Evolutionary conservation across 2,797 vertebrate genomes (phyloP).

Genomic region (Florisuga fusca): DNA sequence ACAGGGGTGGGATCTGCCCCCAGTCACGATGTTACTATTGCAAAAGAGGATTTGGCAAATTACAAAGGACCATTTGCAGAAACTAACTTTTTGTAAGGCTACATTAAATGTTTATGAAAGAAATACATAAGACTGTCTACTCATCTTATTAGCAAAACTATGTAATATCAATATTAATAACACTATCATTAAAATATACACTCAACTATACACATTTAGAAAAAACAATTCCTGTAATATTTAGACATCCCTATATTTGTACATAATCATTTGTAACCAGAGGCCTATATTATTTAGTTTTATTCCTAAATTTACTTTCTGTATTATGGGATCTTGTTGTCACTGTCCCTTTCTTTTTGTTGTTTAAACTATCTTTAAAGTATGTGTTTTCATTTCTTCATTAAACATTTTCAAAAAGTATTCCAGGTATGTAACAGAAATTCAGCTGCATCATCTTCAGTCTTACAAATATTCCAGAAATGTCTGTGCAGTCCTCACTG

Average conservation of each 20-base stretch:
- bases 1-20: neutral
- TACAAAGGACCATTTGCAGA: neutral
- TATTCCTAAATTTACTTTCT: neutral
- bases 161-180: neutral
- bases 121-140: rapidly evolving
- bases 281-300: neutral
- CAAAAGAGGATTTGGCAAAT: neutral
- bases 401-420: constrained; percentile 66
- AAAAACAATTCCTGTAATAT: neutral
- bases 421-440: constrained; percentile 69
- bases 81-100: neutral
- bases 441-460: constrained; percentile 54
- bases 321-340: neutral
- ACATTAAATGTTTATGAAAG: neutral
- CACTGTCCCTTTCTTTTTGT: neutral
- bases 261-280: neutral
- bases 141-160: neutral
- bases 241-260: neutral
- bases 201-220: neutral
- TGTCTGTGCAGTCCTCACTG: constrained; percentile 54
- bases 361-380: neutral
- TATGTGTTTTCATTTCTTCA: constrained; percentile 28
- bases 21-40: rapidly evolving
- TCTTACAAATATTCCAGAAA: constrained; percentile 77
- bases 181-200: neutral